Evolutionary conservation across 2,113 vertebrate genomes (phyloP).

Genomic region (Ahaetulla prasina): DNA sequence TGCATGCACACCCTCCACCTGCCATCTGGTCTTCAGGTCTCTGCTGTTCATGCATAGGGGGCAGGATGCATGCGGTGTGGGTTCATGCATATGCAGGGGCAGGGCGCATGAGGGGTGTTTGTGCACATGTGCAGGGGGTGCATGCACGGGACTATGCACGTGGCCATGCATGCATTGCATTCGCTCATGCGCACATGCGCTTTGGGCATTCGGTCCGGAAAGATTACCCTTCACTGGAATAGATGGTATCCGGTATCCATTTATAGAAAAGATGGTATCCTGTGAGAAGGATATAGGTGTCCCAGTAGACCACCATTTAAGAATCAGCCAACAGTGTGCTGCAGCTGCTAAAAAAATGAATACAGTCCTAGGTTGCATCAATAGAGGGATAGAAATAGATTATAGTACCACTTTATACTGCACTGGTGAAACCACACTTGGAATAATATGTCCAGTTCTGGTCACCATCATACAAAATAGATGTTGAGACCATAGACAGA

Average conservation of each 20-base stretch:
- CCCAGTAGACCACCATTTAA: neutral
- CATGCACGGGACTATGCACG: too few relatives aligned
- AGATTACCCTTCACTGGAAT: neutral
- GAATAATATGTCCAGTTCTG: neutral
- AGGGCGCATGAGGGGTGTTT: too few relatives aligned
- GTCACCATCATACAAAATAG: neutral
- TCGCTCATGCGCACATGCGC: too few relatives aligned
- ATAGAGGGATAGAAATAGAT: neutral
- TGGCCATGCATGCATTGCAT: too few relatives aligned
- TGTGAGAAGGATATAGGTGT: neutral
- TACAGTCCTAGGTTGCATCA: neutral
- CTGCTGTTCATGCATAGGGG: too few relatives aligned
- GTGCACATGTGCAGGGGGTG: too few relatives aligned
- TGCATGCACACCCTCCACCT: too few relatives aligned
- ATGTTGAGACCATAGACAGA: neutral
- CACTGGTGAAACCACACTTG: neutral
- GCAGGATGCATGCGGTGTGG: too few relatives aligned
- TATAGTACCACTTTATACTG: neutral
- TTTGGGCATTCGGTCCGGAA: too few relatives aligned
- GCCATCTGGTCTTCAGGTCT: too few relatives aligned
- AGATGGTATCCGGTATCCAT: neutral
- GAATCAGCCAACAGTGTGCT: neutral
- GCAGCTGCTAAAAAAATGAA: neutral
- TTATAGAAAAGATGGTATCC: neutral
- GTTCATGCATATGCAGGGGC: too few relatives aligned